Conservation (phyloP, 92 coral and sea anemone genomes). For the Palythoa grandiflora region DNA sequence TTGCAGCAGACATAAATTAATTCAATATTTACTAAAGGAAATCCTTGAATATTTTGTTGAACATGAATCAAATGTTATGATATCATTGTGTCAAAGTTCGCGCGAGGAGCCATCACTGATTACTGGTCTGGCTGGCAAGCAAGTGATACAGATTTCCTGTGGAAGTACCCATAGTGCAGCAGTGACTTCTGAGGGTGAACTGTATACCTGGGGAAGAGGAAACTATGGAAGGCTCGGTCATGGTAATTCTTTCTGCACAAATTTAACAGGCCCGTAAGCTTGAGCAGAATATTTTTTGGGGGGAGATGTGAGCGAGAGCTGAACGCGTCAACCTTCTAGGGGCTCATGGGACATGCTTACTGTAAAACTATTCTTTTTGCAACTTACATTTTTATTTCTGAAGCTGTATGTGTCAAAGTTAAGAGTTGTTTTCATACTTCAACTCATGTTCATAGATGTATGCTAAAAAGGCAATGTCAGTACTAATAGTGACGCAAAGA, state of each 20-base stretch:
- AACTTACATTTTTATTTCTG: no score
- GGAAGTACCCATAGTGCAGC: constrained; percentile 99
- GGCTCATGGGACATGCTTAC: no score
- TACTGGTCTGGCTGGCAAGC: constrained; percentile 94
- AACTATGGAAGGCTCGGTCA: constrained; percentile 99
- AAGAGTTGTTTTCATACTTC: no score
- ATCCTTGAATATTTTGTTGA: neutral
- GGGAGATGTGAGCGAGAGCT: no score
- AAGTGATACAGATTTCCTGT: constrained; percentile 89
- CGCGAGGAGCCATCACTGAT: constrained; percentile 92
- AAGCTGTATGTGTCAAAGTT: no score
- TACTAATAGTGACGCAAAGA: no score
- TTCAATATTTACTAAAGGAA: neutral
- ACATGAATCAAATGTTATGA: neutral
- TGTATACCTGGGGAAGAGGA: constrained; percentile 99
- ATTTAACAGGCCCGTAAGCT: neutral
- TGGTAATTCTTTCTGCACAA: constrained; percentile 57
- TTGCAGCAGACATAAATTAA: no score
- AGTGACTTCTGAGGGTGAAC: constrained; percentile 95
- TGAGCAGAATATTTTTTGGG: no score
- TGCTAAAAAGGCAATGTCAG: no score
- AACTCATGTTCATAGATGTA: no score
- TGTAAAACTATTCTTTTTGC: no score
- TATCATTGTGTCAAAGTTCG: constrained; percentile 50
- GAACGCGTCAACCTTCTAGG: no score